Evolutionary conservation across 2,113 vertebrate genomes (phyloP), one percentile per base, ranked within the genome.

Genomic region (Amia ocellicauda): DNA sequence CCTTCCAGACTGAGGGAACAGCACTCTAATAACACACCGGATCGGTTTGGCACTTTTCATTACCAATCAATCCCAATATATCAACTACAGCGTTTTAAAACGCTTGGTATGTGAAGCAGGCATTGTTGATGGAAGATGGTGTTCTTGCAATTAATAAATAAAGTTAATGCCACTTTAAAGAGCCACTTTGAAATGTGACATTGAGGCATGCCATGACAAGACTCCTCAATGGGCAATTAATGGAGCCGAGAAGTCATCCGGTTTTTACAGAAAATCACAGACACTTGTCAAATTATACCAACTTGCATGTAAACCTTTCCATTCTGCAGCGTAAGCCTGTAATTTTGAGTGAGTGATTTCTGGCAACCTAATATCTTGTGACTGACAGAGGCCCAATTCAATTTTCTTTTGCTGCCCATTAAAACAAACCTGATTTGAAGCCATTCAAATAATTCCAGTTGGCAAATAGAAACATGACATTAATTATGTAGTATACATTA

Each of bases 71-170:
- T 7, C 31, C 11, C 5, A 11, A 36, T 7, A 36, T 36, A n/a
- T n/a, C 5, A 2, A 5, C 11, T 36, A 7, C 31, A 36, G 5
- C 5, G 11, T 36, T 36, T 36, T 36, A 36, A 7, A 36, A 36
- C 11, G 31, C 11, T 36, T 36, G 11, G 31, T 36, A 36, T 36
- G 31, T 36, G 31, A 36, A 36, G 73, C 69, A 69, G 59, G 63
- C 42, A 69, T 60, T 54, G 63, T 75, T 59, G 19, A 41, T 42
- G 23, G 31, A 24, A 14, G 19, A n/a, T n/a, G n/a, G n/a, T n/a
- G n/a, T n/a, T 22, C 16, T 42, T 13, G 23, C 14, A 59, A 42
- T 59, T 22, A 42, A 42, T 42, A 16, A 42, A 56, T 29, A 7
- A 7, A 36, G 31, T 36, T n/a, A n/a, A n/a, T n/a, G n/a, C n/a